These are phyloP conservation scores for Chymomyza amoena DNA, from an alignment of 2,888 invertebrate genomes.

Conservation along the genomic window DNA sequence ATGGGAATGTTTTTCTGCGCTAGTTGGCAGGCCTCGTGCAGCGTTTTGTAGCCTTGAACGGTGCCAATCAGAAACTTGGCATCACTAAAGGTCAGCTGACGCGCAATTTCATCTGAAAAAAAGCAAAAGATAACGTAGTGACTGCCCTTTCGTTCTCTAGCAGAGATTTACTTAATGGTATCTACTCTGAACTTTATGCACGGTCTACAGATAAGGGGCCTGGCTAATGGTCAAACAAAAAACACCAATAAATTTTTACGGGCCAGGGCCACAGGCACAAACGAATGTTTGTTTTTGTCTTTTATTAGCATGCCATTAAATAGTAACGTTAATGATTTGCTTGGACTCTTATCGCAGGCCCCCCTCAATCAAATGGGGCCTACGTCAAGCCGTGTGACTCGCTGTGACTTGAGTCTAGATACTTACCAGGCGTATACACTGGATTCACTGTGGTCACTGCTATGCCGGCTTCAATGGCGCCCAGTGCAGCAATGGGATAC, in stretches of 20 bases:
- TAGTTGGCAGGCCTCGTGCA: slow-evolving; percentile 79
- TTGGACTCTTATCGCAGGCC: no score
- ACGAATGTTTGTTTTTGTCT: not conserved
- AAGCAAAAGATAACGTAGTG: not conserved
- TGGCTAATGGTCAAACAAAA: not conserved
- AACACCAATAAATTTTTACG: not conserved
- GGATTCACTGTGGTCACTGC: slow-evolving; percentile 87
- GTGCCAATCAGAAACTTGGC: slow-evolving; percentile 84
- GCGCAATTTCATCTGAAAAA: slow-evolving; percentile 84
- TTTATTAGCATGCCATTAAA: not conserved
- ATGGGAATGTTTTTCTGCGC: slow-evolving; percentile 79
- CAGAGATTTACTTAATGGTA: no score
- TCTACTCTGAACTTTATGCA: not conserved
- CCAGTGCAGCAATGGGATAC: slow-evolving; percentile 84
- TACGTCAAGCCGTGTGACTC: not conserved
- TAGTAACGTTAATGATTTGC: no score
- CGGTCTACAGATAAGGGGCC: not conserved
- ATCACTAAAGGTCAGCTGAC: slow-evolving; percentile 82
- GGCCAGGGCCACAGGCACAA: not conserved
- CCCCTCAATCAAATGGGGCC: not conserved
- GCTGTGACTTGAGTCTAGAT: not conserved
- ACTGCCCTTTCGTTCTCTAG: no score
- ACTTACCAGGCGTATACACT: slow-evolving; percentile 83
- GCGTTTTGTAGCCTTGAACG: slow-evolving; percentile 80
- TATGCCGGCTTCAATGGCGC: slow-evolving; percentile 85